Evolutionary conservation across 2,888 invertebrate species (phyloP).

Genomic region (Drosophila paracracens): DNA sequence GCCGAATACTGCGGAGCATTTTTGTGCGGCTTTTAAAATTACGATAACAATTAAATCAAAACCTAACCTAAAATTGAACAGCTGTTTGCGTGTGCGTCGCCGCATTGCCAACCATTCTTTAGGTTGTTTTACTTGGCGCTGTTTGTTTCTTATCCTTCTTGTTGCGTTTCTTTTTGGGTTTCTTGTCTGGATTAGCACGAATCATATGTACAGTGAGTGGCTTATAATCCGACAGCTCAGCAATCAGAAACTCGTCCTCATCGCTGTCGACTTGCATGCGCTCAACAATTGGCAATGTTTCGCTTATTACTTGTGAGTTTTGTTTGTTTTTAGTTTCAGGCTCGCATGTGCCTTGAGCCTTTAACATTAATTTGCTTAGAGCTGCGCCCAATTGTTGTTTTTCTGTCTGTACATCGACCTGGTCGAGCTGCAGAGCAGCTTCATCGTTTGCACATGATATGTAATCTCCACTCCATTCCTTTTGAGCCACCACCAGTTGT

Average conservation of each 20-base stretch:
- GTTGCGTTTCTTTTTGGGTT: slow-evolving; percentile 67
- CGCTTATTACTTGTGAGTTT: neutral
- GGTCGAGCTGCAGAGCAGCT: slow-evolving; percentile 13
- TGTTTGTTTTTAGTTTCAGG: neutral
- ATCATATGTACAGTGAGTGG: slow-evolving; percentile 70
- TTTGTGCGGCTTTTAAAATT: slow-evolving; percentile 53
- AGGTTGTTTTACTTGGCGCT: slow-evolving; percentile 29
- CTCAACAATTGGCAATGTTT: neutral
- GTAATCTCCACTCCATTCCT: slow-evolving; percentile 66
- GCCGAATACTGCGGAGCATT: slow-evolving; percentile 55
- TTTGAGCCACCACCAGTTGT: neutral
- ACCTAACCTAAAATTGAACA: slow-evolving; percentile 65
- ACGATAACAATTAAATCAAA: slow-evolving; percentile 45
- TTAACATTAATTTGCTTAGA: slow-evolving; percentile 60
- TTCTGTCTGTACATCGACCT: slow-evolving; percentile 33
- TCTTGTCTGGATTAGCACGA: slow-evolving; percentile 76
- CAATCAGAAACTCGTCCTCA: slow-evolving; percentile 69
- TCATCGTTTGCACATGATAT: slow-evolving; percentile 62
- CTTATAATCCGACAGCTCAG: slow-evolving; percentile 52
- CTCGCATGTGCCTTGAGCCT: slow-evolving; percentile 1
- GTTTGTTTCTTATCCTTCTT: slow-evolving; percentile 47
- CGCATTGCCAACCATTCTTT: slow-evolving; percentile 52
- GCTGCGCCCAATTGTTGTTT: slow-evolving; percentile 45
- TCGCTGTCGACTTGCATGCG: slow-evolving; percentile 45
- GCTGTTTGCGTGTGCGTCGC: slow-evolving; percentile 47